These are phyloP conservation scores for Ctenoplectra terminalis DNA, from an alignment of 1,140 invertebrate genomes.

Conservation along the genomic window DNA sequence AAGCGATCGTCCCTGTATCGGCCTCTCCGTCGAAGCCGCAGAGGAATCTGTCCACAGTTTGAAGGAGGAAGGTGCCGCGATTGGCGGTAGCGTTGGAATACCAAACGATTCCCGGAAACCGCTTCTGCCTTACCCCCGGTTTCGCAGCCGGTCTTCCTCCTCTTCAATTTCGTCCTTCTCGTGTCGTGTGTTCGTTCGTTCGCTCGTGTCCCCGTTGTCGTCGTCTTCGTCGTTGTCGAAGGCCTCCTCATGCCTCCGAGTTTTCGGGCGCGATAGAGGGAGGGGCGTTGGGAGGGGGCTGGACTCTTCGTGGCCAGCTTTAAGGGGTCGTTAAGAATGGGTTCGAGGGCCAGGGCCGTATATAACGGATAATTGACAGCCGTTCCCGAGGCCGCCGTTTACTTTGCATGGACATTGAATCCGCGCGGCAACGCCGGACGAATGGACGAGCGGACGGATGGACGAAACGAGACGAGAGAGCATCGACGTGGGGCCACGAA, in stretches of 20 bases:
- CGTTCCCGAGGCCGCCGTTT: constrained; percentile 74
- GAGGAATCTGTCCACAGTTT: constrained; percentile 50
- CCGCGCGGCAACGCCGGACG: constrained; percentile 65
- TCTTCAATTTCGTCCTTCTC: constrained; percentile 39
- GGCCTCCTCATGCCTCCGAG: constrained; percentile 44
- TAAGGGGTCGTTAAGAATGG: constrained; percentile 77
- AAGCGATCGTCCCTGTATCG: constrained; percentile 19
- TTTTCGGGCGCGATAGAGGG: constrained; percentile 54
- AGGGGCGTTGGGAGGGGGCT: constrained; percentile 9
- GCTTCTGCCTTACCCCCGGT: constrained; percentile 20
- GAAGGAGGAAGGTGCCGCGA: constrained; percentile 47
- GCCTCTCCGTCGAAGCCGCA: not conserved
- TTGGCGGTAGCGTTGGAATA: constrained; percentile 60
- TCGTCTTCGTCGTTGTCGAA: constrained; percentile 25
- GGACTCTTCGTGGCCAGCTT: constrained; percentile 52
- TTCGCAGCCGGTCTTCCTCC: constrained; percentile 28
- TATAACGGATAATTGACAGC: constrained; percentile 83
- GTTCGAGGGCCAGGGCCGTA: constrained; percentile 78
- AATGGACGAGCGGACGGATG: constrained; percentile 59
- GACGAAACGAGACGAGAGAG: constrained; percentile 62
- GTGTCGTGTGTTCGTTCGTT: constrained; percentile 17
- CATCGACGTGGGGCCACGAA: constrained; percentile 54
- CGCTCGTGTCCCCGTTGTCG: not conserved
- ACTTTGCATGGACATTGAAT: constrained; percentile 82
- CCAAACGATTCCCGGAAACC: constrained; percentile 68